phyloP scores from a whole-genome alignment of 2,113 vertebrate genomes.

The Damaliscus lunatus region DNA sequence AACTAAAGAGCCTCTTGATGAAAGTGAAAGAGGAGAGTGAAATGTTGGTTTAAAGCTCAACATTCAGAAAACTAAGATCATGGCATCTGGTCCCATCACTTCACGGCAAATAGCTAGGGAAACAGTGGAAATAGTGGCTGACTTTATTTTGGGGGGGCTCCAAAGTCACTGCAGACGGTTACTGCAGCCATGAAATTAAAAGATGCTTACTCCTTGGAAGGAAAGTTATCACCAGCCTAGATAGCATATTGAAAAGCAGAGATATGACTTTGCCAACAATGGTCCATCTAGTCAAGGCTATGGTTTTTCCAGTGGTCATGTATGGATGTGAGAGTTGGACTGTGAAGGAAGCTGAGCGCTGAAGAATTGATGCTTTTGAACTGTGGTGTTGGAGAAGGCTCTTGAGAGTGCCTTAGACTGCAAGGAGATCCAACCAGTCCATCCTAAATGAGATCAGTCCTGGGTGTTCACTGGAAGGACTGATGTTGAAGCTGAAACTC shows the following conservation, averaged over 20 bases:
- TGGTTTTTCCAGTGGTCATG: not conserved
- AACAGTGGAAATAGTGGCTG: no score
- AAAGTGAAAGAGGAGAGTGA: no score
- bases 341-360: accelerated
- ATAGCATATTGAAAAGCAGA: no score
- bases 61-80: not conserved
- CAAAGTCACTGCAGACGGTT: no score
- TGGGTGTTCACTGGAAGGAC: not conserved
- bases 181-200: no score
- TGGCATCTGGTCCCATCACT: not conserved
- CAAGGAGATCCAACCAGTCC: not conserved
- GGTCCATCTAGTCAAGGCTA: no score
- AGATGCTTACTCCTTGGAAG: no score
- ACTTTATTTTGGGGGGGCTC: no score
- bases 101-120: no score
- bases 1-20: no score
- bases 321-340: not conserved
- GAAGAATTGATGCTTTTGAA: not conserved
- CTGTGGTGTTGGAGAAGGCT: not conserved
- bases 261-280: no score
- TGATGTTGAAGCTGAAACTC: not conserved
- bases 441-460: not conserved
- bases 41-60: not conserved
- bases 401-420: not conserved
- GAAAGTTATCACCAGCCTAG: no score